These are phyloP conservation scores for Chalcosyrphus nemorum DNA, from an alignment of 2,888 invertebrate genomes.

Conservation along the genomic window DNA sequence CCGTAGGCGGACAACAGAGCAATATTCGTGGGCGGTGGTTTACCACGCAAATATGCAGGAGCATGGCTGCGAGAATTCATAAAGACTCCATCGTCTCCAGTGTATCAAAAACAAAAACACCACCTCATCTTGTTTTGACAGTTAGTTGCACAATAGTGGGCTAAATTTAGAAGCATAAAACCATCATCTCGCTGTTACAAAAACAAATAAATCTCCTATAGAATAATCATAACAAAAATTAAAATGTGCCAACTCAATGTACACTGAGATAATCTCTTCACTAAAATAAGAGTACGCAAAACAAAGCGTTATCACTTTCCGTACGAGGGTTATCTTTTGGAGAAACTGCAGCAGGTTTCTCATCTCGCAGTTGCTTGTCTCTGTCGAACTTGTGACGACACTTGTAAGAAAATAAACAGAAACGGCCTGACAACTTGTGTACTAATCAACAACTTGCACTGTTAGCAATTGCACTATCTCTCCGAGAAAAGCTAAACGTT, in stretches of 20 bases:
- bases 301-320: conserved; percentile 37
- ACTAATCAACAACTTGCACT: conserved; percentile 18
- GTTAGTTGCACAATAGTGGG: too few relatives aligned
- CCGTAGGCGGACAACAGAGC: too few relatives aligned
- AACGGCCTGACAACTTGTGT: background rate
- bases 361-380: conserved; percentile 14
- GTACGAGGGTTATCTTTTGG: conserved; percentile 48
- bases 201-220: background rate
- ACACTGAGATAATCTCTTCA: conserved; percentile 11
- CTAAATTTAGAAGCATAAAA: too few relatives aligned
- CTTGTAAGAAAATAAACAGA: background rate
- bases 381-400: conserved; percentile 22
- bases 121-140: too few relatives aligned
- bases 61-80: too few relatives aligned
- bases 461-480: conserved; percentile 50
- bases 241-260: background rate
- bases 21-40: too few relatives aligned
- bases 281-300: background rate
- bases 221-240: background rate
- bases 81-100: too few relatives aligned
- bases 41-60: too few relatives aligned
- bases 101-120: too few relatives aligned
- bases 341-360: conserved; percentile 15
- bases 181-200: too few relatives aligned
- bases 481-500: conserved; percentile 6